A percentile compares a stretch with the other conserved stretches of the same genome.
These are phyloP conservation scores for Melanotus villosus DNA, from an alignment of 2,888 invertebrate genomes.

Conservation along the genomic window DNA sequence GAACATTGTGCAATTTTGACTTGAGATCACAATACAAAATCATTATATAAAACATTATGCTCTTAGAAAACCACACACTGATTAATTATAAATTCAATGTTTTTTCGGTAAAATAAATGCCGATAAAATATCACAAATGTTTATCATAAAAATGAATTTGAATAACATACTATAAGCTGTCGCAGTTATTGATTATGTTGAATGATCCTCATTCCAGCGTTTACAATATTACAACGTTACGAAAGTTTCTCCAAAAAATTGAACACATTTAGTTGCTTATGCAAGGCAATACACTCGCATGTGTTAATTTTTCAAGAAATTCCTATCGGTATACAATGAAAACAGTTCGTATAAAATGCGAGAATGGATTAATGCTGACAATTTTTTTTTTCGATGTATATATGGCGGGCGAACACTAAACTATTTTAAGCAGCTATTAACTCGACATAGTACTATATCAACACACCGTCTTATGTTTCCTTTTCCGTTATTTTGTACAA, in stretches of 20 bases:
- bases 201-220: constrained; percentile 4
- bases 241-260: constrained; percentile 24
- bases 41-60: constrained; percentile 42
- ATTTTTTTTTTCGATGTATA: constrained; percentile 64
- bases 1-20: constrained; percentile 50
- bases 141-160: constrained; percentile 38
- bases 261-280: constrained; percentile 23
- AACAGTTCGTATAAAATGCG: constrained; percentile 45
- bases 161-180: constrained; percentile 36
- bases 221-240: not conserved
- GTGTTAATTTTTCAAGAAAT: constrained; percentile 26
- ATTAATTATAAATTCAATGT: constrained; percentile 30
- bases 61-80: constrained; percentile 42
- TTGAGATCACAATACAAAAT: constrained; percentile 52
- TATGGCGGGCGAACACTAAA: constrained; percentile 64
- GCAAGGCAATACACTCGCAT: constrained; percentile 24
- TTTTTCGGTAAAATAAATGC: constrained; percentile 50
- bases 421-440: constrained; percentile 54
- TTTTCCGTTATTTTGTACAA: constrained; percentile 42
- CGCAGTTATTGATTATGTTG: constrained; percentile 33
- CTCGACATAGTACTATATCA: constrained; percentile 40
- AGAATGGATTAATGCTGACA: constrained; percentile 39
- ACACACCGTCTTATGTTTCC: constrained; percentile 52
- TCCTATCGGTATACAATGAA: constrained; percentile 25
- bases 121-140: constrained; percentile 55